Evolutionary conservation across 92 coral and sea anemone genomes (phyloP).

Genomic region (Palythoa grandis): DNA sequence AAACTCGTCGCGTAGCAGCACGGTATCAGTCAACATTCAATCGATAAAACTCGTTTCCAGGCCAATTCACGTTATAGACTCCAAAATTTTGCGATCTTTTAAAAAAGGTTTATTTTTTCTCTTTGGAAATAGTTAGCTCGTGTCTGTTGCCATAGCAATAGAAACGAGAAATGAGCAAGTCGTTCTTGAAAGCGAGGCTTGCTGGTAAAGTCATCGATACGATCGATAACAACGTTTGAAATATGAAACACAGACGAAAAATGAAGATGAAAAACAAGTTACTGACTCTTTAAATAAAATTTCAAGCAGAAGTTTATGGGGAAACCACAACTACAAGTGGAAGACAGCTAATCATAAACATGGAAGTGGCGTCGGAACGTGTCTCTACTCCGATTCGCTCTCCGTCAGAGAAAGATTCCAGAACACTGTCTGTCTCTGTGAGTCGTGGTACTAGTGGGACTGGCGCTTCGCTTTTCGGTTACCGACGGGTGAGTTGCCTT

Average conservation of each 20-base stretch:
- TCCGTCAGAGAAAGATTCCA: constrained; percentile 91
- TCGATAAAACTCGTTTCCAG: too few species aligned
- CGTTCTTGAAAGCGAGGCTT: constrained; percentile 28
- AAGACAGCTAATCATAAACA: not conserved
- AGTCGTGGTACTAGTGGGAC: constrained; percentile 71
- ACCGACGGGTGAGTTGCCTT: constrained; percentile 67
- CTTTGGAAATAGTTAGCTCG: too few species aligned
- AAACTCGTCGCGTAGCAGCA: too few species aligned
- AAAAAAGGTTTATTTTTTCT: too few species aligned
- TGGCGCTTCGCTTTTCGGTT: constrained; percentile 69
- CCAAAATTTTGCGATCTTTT: too few species aligned
- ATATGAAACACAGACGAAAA: not conserved
- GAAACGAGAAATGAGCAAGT: constrained; percentile 17
- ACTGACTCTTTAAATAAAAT: not conserved
- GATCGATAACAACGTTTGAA: not conserved
- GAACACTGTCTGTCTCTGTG: constrained; percentile 66
- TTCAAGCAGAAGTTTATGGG: not conserved
- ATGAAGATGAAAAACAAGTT: not conserved
- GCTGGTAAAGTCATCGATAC: not conserved
- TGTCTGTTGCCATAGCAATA: constrained; percentile 24
- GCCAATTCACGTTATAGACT: too few species aligned
- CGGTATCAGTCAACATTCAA: too few species aligned
- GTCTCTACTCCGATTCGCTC: constrained; percentile 96
- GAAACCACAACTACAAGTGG: constrained; percentile 9
- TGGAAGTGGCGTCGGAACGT: constrained; percentile 86